A percentile compares a stretch with the other conserved stretches of the same genome.
phyloP scores from a whole-genome alignment of 1,140 invertebrate genomes.

The Fopius arisanus region DNA sequence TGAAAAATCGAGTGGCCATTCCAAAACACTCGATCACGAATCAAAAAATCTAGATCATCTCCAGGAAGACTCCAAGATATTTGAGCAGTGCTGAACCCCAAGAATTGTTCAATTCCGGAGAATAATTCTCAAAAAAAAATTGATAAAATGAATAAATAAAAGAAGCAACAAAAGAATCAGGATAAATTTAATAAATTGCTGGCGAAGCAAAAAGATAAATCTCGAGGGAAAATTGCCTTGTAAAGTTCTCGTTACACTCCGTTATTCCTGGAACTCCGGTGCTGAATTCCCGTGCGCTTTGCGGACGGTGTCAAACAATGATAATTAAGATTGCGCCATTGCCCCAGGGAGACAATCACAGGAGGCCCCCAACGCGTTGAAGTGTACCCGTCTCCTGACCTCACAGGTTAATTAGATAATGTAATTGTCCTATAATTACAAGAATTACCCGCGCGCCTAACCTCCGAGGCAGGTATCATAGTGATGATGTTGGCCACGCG shows the following conservation, averaged over 20 bases:
- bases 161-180: not conserved
- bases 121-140: no score
- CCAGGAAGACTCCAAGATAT: no score
- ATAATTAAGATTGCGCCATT: constrained; percentile 55
- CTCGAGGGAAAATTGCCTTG: constrained; percentile 1
- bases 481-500: constrained; percentile 10
- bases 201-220: not conserved
- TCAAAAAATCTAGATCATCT: no score
- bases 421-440: constrained; percentile 60
- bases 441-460: constrained; percentile 52
- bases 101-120: no score
- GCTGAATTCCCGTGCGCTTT: constrained; percentile 28
- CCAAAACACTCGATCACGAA: no score
- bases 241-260: constrained; percentile 11
- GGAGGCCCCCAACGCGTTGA: constrained; percentile 8
- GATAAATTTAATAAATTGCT: not conserved
- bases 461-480: constrained; percentile 25
- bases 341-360: constrained; percentile 49
- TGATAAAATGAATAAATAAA: not conserved
- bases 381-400: constrained; percentile 36
- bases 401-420: constrained; percentile 62
- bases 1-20: no score
- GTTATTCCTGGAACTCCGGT: constrained; percentile 16
- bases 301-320: constrained; percentile 45
- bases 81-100: no score